Evolutionary conservation across 2,113 vertebrate genomes (phyloP), one percentile per base, ranked within the genome.

Genomic region (Piliocolobus tephrosceles): DNA sequence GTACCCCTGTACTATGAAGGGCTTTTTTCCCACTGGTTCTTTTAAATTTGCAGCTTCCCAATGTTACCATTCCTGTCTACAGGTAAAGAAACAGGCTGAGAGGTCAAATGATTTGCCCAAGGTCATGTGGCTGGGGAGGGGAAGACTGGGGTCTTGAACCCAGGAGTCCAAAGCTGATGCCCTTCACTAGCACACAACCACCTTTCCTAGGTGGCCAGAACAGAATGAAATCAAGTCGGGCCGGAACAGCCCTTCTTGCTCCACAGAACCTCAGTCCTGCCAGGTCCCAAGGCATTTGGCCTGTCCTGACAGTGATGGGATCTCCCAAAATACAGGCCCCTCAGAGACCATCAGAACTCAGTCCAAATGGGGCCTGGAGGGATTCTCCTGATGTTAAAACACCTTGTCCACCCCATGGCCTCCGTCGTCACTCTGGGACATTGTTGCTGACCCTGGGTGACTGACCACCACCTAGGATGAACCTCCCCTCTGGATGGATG

Each of bases 401-500:
- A 8, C 43, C 10, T 79, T 4, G 4, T 64, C 25, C 43, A 22
- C 7, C 13, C 11, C 47, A 30, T 32, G 2, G 3, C 4, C 16
- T 38, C 87, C 3, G 1, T 38, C 16, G 5, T 12, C 8, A 47
- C 9, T 0, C 81, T 61, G 43, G 10, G 88, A 87, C 81, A 79
- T 61, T 72, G 5, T 47, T 64, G 55, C 40, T 6, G 80, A 86
- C 84, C 96, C 83, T 11, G 47, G 30, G 45, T 95, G 87, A 94
- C 16, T 93, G 66, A 85, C 2, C 78, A 0, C 92, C 38, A 91
- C 85, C 43, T 3, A 76, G 95, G 58, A 94, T 50, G 92, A 93
- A 64, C 92, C 83, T 85, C 61, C 50, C 73, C 96, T 97, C 95
- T 80, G 97, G 96, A 17, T 78, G 95, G 97, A 43, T 75, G 47